These are phyloP conservation scores for Gymnocephalus cernua DNA, from an alignment of 2,113 vertebrate species.

Conservation along the genomic window DNA sequence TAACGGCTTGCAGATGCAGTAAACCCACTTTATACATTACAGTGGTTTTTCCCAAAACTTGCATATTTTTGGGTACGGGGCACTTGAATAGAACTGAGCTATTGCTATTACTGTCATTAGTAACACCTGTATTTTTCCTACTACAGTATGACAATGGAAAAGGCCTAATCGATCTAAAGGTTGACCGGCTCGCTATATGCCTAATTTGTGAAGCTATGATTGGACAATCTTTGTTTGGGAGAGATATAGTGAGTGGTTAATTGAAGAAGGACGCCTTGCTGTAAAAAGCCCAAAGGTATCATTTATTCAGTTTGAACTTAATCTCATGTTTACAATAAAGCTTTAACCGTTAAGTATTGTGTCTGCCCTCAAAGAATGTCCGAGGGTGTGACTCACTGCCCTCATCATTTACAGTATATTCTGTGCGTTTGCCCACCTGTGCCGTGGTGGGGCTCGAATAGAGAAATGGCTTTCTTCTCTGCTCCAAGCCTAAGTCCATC, in stretches of 20 bases:
- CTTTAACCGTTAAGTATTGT: constrained; percentile 1
- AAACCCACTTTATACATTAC: no score
- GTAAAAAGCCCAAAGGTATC: not conserved
- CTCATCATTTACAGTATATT: constrained; percentile 30
- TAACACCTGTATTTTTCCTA: not conserved
- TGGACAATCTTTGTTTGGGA: not conserved
- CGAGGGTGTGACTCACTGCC: constrained; percentile 40
- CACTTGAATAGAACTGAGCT: not conserved
- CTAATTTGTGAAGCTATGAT: not conserved
- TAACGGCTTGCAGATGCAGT: no score
- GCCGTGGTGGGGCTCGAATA: constrained; percentile 38
- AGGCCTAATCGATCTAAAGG: not conserved
- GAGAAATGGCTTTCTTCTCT: constrained; percentile 62
- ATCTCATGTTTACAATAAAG: constrained; percentile 1
- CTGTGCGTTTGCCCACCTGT: constrained; percentile 34
- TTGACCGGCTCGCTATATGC: not conserved
- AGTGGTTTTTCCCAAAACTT: no score
- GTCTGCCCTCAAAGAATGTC: not conserved
- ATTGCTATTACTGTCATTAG: not conserved
- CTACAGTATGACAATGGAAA: not conserved
- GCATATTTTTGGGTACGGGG: no score
- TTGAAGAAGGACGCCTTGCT: not conserved
- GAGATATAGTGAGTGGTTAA: not conserved
- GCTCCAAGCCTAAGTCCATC: constrained; percentile 67
- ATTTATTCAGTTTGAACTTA: constrained; percentile 12